Percentiles rank a stretch among this genome's conserved stretches.
Conservation (phyloP, 2,113 vertebrate genomes). For the Rhea pennata region DNA sequence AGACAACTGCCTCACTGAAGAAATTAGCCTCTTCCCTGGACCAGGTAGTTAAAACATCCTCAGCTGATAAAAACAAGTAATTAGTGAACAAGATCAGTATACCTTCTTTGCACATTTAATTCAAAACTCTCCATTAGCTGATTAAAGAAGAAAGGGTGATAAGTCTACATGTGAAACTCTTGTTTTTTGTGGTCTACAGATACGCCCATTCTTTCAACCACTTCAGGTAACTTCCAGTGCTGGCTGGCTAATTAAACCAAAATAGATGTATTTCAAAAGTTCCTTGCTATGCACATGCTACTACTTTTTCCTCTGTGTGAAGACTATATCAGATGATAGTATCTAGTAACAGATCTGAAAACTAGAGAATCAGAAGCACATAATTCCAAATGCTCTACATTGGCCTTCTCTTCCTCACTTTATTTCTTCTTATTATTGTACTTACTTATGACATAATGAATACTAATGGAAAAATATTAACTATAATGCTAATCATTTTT, state of each 20-base stretch:
- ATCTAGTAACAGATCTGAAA: not conserved
- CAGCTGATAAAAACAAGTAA: not conserved
- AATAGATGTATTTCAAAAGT: not conserved
- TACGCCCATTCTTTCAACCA: not conserved
- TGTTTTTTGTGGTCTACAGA: rapidly evolving
- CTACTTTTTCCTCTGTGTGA: not conserved
- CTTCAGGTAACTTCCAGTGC: not conserved
- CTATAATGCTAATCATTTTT: not conserved
- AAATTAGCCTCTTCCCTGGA: not conserved
- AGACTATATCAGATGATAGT: not conserved
- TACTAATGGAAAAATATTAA: not conserved
- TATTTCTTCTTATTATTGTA: not conserved
- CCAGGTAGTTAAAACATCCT: not conserved
- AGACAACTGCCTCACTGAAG: not conserved
- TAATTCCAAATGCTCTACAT: not conserved
- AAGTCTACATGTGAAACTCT: not conserved
- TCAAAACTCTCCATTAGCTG: not conserved
- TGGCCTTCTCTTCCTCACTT: not conserved
- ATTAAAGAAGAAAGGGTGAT: not conserved
- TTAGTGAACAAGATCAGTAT: not conserved
- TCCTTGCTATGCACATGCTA: rapidly evolving
- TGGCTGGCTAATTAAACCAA: not conserved
- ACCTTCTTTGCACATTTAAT: not conserved
- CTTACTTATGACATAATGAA: not conserved
- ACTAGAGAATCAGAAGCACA: not conserved